Base-by-base conservation (phyloP, 92 coral and sea anemone genomes). In the Porites rus region DNA sequence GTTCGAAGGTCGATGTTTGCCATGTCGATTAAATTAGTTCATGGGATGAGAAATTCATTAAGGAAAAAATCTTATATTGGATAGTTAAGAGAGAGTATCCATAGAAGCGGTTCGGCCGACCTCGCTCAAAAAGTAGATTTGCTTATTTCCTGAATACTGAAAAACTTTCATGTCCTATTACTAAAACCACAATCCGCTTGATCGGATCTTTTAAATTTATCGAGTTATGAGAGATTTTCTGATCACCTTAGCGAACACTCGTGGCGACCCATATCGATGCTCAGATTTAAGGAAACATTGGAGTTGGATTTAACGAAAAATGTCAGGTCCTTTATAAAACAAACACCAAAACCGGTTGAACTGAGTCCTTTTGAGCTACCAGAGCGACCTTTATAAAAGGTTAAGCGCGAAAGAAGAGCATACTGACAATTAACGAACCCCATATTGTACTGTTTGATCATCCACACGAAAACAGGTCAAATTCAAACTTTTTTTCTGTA, bases 151-250 rank as follows among this genome's bases (percentile, higher is more conserved):
- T 3, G 81, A n/a, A 18, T 76, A 43, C 24, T 76, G 81, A n/a
- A 76, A 76, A 66, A 51, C 81, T 58, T 20, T 76, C 62, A 76
- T 76, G 65, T 76, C 53, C 66, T 58, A 53, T 53, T 76, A 76
- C 28, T 58, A 76, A 53, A 53, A 76, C 68, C 81, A 76, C 81
- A 38, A 53, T 76, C 12, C 22, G 46, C 63, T 16, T 76, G 12
- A 76, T n/a, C 81, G 7, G 28, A 51, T 76, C 81, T 51, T 76
- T 76, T 54, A 16, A 51, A 9, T 76, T 76, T 76, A 53, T 76
- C n/a, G 28, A 13, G 66, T 76, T 18, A 20, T 20, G 8, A 66
- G 25, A 62, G 46, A 17, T 76, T 76, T 53, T 76, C 20, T 38
- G 22, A 8, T 76, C 66, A 43, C 65, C 43, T 11, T 2, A 54